Conservation (phyloP, 2,888 invertebrate genomes). For the Oligia strigilis region DNA sequence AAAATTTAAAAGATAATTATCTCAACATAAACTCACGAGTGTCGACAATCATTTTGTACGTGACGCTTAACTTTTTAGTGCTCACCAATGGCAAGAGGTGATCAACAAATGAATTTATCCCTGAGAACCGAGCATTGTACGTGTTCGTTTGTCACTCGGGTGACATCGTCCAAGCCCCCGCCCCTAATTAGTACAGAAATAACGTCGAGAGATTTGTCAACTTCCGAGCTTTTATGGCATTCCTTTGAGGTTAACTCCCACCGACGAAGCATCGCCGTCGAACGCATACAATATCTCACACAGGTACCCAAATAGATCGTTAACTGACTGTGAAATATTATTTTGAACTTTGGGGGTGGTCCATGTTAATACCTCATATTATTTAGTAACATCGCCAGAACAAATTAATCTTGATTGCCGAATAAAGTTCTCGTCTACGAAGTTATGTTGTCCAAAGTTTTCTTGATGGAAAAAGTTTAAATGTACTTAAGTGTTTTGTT, state of each 20-base stretch:
- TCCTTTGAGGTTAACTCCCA: constrained; percentile 82
- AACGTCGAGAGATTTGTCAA: constrained; percentile 88
- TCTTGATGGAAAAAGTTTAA: constrained; percentile 67
- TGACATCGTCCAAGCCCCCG: constrained; percentile 82
- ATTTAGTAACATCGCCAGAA: constrained; percentile 64
- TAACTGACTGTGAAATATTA: constrained; percentile 86
- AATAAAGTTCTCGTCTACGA: constrained; percentile 68
- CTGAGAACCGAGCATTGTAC: constrained; percentile 67
- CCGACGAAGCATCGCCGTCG: constrained; percentile 70
- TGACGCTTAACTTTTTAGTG: constrained; percentile 68
- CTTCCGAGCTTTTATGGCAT: constrained; percentile 87
- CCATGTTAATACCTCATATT: constrained; percentile 68
- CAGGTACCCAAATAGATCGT: constrained; percentile 84
- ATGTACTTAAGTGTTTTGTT: constrained; percentile 60
- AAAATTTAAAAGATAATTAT: constrained; percentile 62
- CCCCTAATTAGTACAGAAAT: constrained; percentile 90
- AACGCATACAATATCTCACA: constrained; percentile 71
- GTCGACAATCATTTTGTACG: constrained; percentile 64
- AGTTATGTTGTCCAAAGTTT: constrained; percentile 66
- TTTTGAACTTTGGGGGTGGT: constrained; percentile 83
- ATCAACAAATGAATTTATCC: constrained; percentile 79
- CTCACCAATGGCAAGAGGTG: constrained; percentile 59
- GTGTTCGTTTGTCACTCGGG: constrained; percentile 80
- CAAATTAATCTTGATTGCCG: constrained; percentile 66
- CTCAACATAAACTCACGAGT: constrained; percentile 57